Percentiles rank a stretch among this genome's conserved stretches.
Conservation (phyloP, 53 echinoderm and acorn worm species). For the Actinopyga echinites region DNA sequence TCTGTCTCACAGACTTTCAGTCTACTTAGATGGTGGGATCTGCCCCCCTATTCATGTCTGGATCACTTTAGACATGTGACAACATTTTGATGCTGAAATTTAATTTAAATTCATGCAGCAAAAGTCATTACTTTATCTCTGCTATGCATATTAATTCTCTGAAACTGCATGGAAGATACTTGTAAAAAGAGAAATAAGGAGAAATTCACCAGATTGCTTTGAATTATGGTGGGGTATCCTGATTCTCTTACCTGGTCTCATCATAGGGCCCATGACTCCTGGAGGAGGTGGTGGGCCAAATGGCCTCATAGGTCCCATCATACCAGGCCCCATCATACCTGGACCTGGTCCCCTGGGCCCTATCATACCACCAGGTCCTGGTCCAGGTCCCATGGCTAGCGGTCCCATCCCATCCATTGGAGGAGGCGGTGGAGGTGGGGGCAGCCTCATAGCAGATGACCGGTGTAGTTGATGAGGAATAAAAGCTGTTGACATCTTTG, state of each 20-base stretch:
- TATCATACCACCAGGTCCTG: background rate
- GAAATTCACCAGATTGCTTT: too few species aligned
- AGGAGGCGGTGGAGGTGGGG: conserved; percentile 58
- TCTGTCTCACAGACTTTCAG: too few species aligned
- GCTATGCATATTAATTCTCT: too few species aligned
- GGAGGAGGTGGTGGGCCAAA: conserved; percentile 33
- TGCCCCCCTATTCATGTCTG: too few species aligned
- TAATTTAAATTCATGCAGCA: too few species aligned
- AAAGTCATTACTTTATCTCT: too few species aligned
- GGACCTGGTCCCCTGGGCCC: background rate
- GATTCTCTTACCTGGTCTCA: conserved; percentile 16
- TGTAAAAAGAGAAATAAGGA: too few species aligned
- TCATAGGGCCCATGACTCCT: conserved; percentile 1
- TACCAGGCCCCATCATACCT: background rate
- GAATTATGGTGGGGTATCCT: background rate
- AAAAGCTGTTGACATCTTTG: background rate
- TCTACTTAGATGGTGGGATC: too few species aligned
- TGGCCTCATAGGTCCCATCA: conserved; percentile 34
- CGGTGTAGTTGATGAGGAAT: conserved; percentile 22
- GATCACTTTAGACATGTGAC: too few species aligned
- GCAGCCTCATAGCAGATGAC: background rate
- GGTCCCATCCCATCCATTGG: conserved; percentile 44
- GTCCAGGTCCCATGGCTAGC: conserved; percentile 46
- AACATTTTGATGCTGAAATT: too few species aligned
- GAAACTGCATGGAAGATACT: too few species aligned